Evolutionary conservation across 2,888 invertebrate genomes (phyloP).

Genomic region (Eristalis pertinax): DNA sequence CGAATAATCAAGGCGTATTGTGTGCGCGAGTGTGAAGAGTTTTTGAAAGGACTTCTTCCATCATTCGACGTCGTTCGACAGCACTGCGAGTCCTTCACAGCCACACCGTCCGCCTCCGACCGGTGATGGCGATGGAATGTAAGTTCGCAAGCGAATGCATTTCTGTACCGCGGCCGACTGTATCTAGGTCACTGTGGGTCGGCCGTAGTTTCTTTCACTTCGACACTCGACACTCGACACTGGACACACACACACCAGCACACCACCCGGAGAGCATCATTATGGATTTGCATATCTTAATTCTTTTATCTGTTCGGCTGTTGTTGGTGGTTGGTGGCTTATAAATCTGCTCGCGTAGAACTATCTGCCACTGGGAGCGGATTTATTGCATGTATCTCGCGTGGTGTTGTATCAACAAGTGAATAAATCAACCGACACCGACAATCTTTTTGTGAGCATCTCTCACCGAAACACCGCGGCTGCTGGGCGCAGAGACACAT

Average conservation of each 20-base stretch:
- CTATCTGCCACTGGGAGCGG: constrained; percentile 14
- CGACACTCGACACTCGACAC: background rate
- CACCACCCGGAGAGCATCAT: constrained; percentile 2
- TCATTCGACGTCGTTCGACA: background rate
- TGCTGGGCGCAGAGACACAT: background rate
- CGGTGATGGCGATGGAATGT: constrained; percentile 22
- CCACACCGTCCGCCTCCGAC: background rate
- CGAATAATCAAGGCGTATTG: constrained; percentile 58
- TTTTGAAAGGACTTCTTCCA: constrained; percentile 37
- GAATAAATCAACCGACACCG: constrained; percentile 25
- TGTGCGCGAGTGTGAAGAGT: constrained; percentile 38
- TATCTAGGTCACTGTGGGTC: constrained; percentile 40
- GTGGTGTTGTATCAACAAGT: constrained; percentile 20
- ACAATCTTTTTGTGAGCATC: constrained; percentile 18
- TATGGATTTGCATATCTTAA: constrained; percentile 34
- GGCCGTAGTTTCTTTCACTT: constrained; percentile 42
- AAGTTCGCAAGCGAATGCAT: constrained; percentile 39
- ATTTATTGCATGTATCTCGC: background rate
- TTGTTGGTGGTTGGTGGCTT: background rate
- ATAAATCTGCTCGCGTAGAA: constrained; percentile 8
- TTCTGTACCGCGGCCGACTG: background rate
- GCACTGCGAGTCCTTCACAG: too few species aligned
- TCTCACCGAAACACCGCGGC: background rate
- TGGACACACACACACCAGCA: background rate
- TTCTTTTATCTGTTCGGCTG: constrained; percentile 9